A percentile compares a stretch with the other conserved stretches of the same genome.
These are phyloP conservation scores for Phyto melanocephala DNA, from an alignment of 2,888 invertebrate species.

Conservation along the genomic window DNA sequence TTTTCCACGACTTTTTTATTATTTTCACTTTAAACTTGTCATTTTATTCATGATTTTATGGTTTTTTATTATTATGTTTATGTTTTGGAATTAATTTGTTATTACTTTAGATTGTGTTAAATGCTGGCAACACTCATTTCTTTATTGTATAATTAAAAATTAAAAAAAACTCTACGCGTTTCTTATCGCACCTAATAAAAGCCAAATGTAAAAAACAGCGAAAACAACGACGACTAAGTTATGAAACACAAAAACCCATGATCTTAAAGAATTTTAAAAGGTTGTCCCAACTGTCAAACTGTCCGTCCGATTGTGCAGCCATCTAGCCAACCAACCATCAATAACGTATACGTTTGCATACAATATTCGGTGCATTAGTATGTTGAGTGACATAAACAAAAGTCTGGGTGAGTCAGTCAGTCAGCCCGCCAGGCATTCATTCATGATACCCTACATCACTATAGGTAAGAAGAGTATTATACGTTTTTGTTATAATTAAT, in stretches of 20 bases:
- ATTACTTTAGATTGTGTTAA: too few species aligned
- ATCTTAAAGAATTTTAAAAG: slow-evolving; percentile 76
- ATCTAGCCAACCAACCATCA: slow-evolving; percentile 55
- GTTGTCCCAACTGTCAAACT: slow-evolving; percentile 63
- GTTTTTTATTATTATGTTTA: too few species aligned
- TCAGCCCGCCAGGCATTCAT: not conserved
- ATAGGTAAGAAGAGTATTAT: too few species aligned
- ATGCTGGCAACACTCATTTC: slow-evolving; percentile 35
- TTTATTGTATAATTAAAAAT: not conserved
- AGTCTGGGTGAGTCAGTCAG: slow-evolving; percentile 58
- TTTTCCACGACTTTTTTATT: too few species aligned
- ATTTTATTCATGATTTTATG: too few species aligned
- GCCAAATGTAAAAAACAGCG: slow-evolving; percentile 44
- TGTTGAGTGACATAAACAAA: slow-evolving; percentile 28
- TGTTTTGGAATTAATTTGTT: too few species aligned
- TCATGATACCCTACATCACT: too few species aligned
- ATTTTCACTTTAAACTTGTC: too few species aligned
- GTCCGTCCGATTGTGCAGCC: slow-evolving; percentile 29
- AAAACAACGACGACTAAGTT: slow-evolving; percentile 25
- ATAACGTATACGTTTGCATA: slow-evolving; percentile 34
- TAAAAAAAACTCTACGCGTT: slow-evolving; percentile 37
- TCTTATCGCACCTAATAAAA: slow-evolving; percentile 65
- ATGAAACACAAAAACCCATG: not conserved
- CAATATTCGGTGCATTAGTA: slow-evolving; percentile 43
- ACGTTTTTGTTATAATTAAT: too few species aligned